phyloP scores from a whole-genome alignment of 2,113 vertebrate species.

The Lophochroa leadbeateri region DNA sequence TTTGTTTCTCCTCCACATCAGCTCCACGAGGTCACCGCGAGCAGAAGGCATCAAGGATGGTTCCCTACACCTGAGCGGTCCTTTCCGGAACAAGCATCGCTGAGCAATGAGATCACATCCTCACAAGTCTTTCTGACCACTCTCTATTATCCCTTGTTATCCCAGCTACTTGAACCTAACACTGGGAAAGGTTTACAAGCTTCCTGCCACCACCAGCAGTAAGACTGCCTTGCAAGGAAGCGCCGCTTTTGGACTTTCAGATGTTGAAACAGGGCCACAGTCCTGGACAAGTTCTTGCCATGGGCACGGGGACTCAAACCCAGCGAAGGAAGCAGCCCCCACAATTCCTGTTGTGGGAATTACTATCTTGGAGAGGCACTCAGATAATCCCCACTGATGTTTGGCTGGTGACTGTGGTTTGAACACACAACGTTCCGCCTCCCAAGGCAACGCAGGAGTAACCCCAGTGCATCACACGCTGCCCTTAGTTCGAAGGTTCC shows the following conservation, averaged over 20 bases:
- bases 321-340: neutral
- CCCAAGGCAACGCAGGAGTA: neutral
- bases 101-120: neutral
- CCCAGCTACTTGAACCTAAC: neutral
- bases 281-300: neutral
- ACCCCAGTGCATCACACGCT: neutral
- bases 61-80: rapidly evolving
- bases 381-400: neutral
- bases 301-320: neutral
- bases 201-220: neutral
- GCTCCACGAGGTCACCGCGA: neutral
- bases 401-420: neutral
- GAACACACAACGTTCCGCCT: neutral
- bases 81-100: neutral
- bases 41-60: neutral
- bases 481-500: neutral
- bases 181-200: neutral
- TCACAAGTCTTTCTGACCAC: neutral
- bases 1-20: neutral
- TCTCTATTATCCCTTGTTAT: neutral
- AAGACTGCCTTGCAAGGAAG: neutral
- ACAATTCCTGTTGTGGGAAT: neutral
- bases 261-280: neutral
- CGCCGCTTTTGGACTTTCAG: neutral
- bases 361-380: neutral